These are phyloP conservation scores for Naso thynnoides DNA, from an alignment of 2,797 vertebrate species.

Conservation along the genomic window DNA sequence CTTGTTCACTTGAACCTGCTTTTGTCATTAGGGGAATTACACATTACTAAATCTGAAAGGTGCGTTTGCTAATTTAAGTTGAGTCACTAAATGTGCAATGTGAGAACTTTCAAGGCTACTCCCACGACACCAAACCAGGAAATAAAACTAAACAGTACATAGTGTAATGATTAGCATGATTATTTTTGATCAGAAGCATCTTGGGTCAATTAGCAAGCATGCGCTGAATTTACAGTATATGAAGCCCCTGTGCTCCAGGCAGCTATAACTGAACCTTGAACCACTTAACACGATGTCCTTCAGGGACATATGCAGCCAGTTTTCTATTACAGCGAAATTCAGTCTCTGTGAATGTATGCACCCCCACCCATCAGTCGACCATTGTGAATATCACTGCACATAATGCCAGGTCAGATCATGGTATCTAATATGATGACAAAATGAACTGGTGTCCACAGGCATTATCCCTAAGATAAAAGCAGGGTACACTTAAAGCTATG, in stretches of 20 bases:
- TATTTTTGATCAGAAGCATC: too few relatives aligned
- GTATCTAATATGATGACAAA: slow-evolving; percentile 40
- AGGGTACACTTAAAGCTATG: not conserved
- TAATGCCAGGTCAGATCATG: slow-evolving; percentile 15
- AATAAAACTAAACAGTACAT: too few relatives aligned
- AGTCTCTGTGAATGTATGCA: slow-evolving; percentile 16
- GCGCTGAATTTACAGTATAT: not conserved
- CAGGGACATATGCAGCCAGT: not conserved
- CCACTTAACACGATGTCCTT: not conserved
- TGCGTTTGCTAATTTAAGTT: not conserved
- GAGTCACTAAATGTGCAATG: slow-evolving; percentile 43
- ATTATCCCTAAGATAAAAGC: not conserved
- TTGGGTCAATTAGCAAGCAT: too few relatives aligned
- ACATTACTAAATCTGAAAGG: too few relatives aligned
- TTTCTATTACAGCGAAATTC: not conserved
- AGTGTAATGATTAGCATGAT: too few relatives aligned
- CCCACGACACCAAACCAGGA: slow-evolving; percentile 12
- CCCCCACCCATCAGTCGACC: not conserved
- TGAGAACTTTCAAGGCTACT: slow-evolving; percentile 12
- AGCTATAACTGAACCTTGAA: slow-evolving; percentile 6
- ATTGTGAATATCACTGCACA: slow-evolving; percentile 19
- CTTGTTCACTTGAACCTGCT: too few relatives aligned
- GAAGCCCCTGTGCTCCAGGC: not conserved
- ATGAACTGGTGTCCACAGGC: not conserved
- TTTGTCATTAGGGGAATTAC: too few relatives aligned